Evolutionary conservation across 2,888 invertebrate genomes (phyloP).

Genomic region (Alitta virens): DNA sequence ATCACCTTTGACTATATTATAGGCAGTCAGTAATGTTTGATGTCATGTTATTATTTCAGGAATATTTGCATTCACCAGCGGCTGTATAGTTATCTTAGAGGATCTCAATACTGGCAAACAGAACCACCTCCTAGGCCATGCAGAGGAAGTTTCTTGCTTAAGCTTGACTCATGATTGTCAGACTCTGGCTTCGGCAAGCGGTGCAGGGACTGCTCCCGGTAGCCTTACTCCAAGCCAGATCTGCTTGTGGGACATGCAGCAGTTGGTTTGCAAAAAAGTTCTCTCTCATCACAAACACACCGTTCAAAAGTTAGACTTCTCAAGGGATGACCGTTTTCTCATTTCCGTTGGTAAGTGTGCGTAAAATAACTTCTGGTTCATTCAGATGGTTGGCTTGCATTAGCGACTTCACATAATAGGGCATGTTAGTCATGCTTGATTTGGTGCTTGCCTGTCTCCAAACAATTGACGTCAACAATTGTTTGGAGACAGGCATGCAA

Average conservation of each 20-base stretch:
- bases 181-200: constrained; percentile 52
- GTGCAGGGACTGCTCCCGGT: constrained; percentile 28
- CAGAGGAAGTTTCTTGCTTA: constrained; percentile 52
- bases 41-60: constrained; percentile 39
- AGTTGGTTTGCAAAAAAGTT: constrained; percentile 38
- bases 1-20: too few species aligned
- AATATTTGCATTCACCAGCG: constrained; percentile 52
- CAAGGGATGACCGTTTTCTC: constrained; percentile 52
- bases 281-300: constrained; percentile 46
- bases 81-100: constrained; percentile 51
- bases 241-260: constrained; percentile 50
- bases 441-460: too few species aligned
- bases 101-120: constrained; percentile 51
- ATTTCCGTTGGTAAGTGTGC: constrained; percentile 51
- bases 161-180: constrained; percentile 51
- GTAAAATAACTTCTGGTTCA: too few species aligned
- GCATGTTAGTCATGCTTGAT: too few species aligned
- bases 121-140: constrained; percentile 48
- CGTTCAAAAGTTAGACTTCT: constrained; percentile 47
- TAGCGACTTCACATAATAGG: too few species aligned
- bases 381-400: too few species aligned
- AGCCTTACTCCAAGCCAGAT: constrained; percentile 46
- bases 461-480: too few species aligned
- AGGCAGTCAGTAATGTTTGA: too few species aligned
- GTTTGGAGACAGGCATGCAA: too few species aligned